Evolutionary conservation across 2,113 vertebrate genomes (phyloP).

Genomic region (Rana temporaria): DNA sequence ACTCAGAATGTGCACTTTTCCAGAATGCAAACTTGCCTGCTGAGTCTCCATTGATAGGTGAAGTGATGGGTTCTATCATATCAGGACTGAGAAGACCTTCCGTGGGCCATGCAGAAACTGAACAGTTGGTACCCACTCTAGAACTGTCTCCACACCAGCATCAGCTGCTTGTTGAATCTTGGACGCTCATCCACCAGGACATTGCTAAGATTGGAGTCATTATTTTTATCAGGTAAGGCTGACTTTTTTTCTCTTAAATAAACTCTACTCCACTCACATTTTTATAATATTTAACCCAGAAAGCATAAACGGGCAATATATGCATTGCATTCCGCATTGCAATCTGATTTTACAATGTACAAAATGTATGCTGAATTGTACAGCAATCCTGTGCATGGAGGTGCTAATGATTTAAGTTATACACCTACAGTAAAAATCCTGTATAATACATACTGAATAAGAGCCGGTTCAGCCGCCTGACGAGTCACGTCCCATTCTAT

Average conservation of each 20-base stretch:
- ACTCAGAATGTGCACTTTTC: not conserved
- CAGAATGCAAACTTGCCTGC: not conserved
- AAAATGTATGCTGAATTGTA: too few relatives aligned
- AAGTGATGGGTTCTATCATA: conserved; percentile 9
- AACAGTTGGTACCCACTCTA: not conserved
- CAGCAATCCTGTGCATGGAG: too few relatives aligned
- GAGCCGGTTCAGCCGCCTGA: too few relatives aligned
- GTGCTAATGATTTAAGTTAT: too few relatives aligned
- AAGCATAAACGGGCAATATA: too few relatives aligned
- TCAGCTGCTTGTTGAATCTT: conserved; percentile 76
- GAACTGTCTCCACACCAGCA: conserved; percentile 64
- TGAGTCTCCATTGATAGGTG: not conserved
- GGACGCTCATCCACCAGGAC: conserved; percentile 80
- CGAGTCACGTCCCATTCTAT: too few relatives aligned
- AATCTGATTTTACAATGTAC: too few relatives aligned
- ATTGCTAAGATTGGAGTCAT: conserved; percentile 82
- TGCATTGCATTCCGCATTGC: too few relatives aligned
- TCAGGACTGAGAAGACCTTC: conserved; percentile 8
- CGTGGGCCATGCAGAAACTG: not conserved
- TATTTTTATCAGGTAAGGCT: conserved; percentile 78
- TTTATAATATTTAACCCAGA: too few relatives aligned
- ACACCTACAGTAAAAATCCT: too few relatives aligned
- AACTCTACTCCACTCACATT: not conserved
- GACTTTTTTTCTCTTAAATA: not conserved
- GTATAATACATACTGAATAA: too few relatives aligned